Evolutionary conservation across 2,113 vertebrate genomes (phyloP), one percentile per base, ranked within the genome.

Genomic region (Eubucco bourcierii): DNA sequence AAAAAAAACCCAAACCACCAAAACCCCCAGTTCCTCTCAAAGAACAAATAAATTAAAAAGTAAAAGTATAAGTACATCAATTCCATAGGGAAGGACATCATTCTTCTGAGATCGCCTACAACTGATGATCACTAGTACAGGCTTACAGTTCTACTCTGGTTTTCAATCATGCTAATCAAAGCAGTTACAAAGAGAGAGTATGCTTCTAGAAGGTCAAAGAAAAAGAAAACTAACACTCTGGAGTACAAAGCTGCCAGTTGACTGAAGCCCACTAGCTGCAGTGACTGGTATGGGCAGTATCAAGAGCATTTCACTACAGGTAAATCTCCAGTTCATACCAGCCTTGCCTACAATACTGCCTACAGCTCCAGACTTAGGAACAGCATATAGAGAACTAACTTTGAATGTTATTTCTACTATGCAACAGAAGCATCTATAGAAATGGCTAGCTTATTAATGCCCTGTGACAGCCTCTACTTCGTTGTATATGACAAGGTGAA

Each of bases 221-320:
- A 65, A 75, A 87, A 84, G 29, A 73, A 79, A 82, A 24, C 46
- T 66, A 59, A 55, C 6, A 6, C 27, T 82, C 84, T 34, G 29
- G 11, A 46, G 58, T 0, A 6, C 20, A 65, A 47, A 79, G 74
- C 16, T 72, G 55, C 23, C 9, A 44, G 41, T 14, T 52, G 70
- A 72, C 41, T 24, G 23, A 70, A 79, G 37, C 1, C 0, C 0
- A 0, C 19, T 25, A 65, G 65, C n/a, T 55, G 34, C 55, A 89
- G n/a, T 66, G 29, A 72, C 12, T 33, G 28, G 15, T 60, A 44
- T 5, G 2, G 50, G 23, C 21, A 87, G 60, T 60, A 29, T 25
- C 47, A 4, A 0, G 4, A 37, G 15, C n/a, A 33, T 61, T 55
- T 66, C 46, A 24, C 12, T 63, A 61, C 15, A 73, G 4, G 52